Percentiles rank a stretch among this genome's conserved stretches.
Conservation (phyloP, 2,888 invertebrate species). For the Phengaris arion region DNA sequence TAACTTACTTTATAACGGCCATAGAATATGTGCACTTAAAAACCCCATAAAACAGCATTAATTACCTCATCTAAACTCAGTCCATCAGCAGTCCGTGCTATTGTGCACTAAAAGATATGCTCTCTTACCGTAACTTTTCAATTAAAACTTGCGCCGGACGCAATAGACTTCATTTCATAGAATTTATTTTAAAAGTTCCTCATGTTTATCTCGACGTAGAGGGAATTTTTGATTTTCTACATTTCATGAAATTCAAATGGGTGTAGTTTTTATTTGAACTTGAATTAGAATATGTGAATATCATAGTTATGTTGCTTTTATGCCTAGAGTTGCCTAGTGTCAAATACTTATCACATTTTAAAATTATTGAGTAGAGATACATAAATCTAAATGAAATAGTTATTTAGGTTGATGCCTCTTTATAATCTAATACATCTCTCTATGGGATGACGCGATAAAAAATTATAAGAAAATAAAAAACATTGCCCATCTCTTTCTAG, state of each 20-base stretch:
- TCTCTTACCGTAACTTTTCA: slow-evolving; percentile 53
- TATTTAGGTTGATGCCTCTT: too few species aligned
- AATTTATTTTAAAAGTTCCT: not conserved
- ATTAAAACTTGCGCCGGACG: slow-evolving; percentile 52
- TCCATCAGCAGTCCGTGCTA: not conserved
- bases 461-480: too few species aligned
- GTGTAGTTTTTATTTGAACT: not conserved
- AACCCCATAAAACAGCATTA: not conserved
- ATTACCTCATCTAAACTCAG: slow-evolving; percentile 14
- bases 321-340: too few species aligned
- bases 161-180: slow-evolving; percentile 7
- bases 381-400: too few species aligned
- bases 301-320: not conserved
- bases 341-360: too few species aligned
- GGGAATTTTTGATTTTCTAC: slow-evolving; percentile 2
- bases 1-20: too few species aligned
- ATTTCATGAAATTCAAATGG: not conserved
- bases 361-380: too few species aligned
- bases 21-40: too few species aligned
- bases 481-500: too few species aligned
- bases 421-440: too few species aligned
- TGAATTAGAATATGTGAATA: not conserved
- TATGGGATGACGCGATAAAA: too few species aligned
- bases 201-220: slow-evolving; percentile 9
- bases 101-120: slow-evolving; percentile 52